Conservation (phyloP, 2,888 invertebrate species). For the Callimorpha dominula region DNA sequence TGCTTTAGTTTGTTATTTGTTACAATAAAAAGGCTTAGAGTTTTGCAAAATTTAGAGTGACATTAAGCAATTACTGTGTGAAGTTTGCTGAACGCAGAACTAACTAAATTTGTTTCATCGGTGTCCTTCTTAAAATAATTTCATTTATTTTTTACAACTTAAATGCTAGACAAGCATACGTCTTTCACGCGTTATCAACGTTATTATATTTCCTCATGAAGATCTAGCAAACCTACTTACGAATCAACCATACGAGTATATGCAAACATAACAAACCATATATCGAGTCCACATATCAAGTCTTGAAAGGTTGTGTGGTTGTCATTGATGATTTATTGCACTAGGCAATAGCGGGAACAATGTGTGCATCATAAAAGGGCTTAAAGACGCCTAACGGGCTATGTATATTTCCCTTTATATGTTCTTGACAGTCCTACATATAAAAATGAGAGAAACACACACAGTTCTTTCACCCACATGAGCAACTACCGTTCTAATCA, state of each 20-base stretch:
- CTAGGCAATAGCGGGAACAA: not conserved
- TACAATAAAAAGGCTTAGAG: not conserved
- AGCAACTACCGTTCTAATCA: not conserved
- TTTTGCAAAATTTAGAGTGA: not conserved
- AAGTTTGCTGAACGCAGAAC: not conserved
- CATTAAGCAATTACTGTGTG: not conserved
- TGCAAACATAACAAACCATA: too few relatives aligned
- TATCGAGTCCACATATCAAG: not conserved
- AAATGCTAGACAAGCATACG: not conserved
- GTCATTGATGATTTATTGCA: not conserved
- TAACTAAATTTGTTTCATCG: not conserved
- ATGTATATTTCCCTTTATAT: not conserved
- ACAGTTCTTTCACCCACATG: too few relatives aligned
- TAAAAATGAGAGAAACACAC: too few relatives aligned
- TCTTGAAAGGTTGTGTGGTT: not conserved
- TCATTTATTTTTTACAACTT: not conserved
- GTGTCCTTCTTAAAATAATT: not conserved
- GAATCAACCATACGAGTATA: too few relatives aligned
- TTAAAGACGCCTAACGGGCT: not conserved
- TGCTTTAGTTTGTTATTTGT: not conserved
- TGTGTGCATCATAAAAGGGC: not conserved
- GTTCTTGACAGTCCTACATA: not conserved
- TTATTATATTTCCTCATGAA: not conserved
- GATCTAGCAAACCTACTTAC: not conserved
- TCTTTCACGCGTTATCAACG: too few relatives aligned